phyloP scores from a whole-genome alignment of 2,113 vertebrate species.

The Uria lomvia region DNA sequence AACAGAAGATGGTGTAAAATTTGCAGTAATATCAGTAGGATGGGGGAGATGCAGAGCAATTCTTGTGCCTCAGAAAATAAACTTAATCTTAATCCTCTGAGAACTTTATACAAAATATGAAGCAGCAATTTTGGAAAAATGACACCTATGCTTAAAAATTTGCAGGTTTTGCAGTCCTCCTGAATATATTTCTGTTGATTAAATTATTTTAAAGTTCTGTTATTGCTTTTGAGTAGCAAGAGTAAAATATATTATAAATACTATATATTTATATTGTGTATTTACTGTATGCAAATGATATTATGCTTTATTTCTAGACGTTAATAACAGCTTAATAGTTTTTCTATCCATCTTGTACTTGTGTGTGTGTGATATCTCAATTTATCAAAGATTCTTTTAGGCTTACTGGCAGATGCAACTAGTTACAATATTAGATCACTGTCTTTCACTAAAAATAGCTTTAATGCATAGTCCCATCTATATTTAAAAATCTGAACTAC shows the following conservation, averaged over 20 bases:
- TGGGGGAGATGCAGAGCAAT: background rate
- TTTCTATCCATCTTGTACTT: background rate
- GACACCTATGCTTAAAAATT: background rate
- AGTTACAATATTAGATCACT: background rate
- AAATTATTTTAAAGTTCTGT: background rate
- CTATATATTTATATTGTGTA: background rate
- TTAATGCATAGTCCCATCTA: background rate
- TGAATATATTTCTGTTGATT: background rate
- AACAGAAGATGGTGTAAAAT: background rate
- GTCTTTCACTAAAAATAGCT: background rate
- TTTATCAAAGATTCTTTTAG: background rate
- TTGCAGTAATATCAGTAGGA: background rate
- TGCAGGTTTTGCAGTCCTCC: background rate
- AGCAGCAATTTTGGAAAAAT: background rate
- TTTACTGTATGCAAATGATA: background rate
- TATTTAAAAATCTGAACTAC: background rate
- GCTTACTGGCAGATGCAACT: background rate
- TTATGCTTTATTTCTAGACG: background rate
- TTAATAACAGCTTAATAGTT: background rate
- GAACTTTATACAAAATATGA: background rate
- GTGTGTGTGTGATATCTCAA: background rate
- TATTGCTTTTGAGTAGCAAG: background rate
- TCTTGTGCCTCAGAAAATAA: background rate
- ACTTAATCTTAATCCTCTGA: background rate
- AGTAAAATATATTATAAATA: background rate